These are phyloP conservation scores for Apodemus sylvaticus DNA, from an alignment of 2,113 vertebrate genomes.

Conservation along the genomic window DNA sequence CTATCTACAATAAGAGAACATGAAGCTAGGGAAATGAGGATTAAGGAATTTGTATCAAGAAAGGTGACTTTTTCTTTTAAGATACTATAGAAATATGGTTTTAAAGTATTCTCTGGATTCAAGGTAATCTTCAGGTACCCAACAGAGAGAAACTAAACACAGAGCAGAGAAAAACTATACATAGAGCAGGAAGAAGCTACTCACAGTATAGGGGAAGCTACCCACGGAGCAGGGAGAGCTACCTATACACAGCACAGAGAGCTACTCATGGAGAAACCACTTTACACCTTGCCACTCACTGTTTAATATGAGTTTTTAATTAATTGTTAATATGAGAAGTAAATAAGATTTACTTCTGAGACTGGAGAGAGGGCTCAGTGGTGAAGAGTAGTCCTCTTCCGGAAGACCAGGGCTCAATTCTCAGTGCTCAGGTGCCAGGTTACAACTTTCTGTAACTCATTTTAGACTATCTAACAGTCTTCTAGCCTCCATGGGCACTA, in stretches of 20 bases:
- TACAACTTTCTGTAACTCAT: background rate
- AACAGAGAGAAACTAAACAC: background rate
- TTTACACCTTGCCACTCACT: slow-evolving; percentile 21
- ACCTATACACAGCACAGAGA: background rate
- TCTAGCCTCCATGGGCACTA: background rate
- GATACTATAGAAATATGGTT: slow-evolving; percentile 20
- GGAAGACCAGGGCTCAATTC: background rate
- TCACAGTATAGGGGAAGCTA: too few species aligned
- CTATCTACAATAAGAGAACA: slow-evolving; percentile 64
- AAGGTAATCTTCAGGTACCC: background rate
- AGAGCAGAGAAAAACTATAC: background rate
- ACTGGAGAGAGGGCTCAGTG: background rate
- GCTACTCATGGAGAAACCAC: background rate
- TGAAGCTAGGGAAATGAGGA: slow-evolving; percentile 55
- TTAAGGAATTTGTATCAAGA: background rate
- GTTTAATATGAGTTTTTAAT: slow-evolving; percentile 29
- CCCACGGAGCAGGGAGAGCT: background rate
- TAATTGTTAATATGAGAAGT: too few species aligned
- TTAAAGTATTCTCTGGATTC: slow-evolving; percentile 22
- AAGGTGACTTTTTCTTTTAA: background rate
- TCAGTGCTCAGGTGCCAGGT: background rate
- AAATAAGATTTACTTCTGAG: background rate
- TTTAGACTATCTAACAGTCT: background rate
- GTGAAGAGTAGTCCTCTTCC: background rate
- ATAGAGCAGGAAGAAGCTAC: background rate